These are phyloP conservation scores for Tricholauxania praeusta DNA, from an alignment of 2,888 invertebrate species.

Conservation along the genomic window DNA sequence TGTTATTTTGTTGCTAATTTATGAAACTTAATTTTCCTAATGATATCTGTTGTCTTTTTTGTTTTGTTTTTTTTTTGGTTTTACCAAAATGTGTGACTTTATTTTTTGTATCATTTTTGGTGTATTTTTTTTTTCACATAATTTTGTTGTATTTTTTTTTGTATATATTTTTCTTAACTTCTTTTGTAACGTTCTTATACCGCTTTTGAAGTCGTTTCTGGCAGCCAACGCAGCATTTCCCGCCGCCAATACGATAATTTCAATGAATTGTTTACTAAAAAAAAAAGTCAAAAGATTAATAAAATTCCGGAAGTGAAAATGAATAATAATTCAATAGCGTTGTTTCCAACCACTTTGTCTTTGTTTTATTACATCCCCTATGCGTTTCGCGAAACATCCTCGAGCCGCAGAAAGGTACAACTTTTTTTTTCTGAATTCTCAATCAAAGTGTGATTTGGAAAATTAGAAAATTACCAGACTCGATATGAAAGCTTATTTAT, in stretches of 20 bases:
- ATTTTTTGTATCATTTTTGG: slow-evolving; percentile 34
- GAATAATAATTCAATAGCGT: too few species aligned
- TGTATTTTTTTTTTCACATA: slow-evolving; percentile 34
- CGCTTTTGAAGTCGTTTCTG: slow-evolving; percentile 69
- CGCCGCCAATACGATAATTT: slow-evolving; percentile 61
- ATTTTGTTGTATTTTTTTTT: slow-evolving; percentile 11
- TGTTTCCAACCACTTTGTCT: not conserved
- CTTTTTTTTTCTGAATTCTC: too few species aligned
- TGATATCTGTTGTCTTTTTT: slow-evolving; percentile 27
- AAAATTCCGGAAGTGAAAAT: too few species aligned
- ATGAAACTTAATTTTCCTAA: slow-evolving; percentile 42
- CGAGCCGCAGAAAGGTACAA: too few species aligned
- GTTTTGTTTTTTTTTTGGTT: slow-evolving; percentile 12
- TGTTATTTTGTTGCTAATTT: slow-evolving; percentile 45
- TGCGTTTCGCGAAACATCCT: not conserved
- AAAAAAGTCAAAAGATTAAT: not conserved
- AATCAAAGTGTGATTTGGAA: too few species aligned
- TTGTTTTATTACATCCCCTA: not conserved
- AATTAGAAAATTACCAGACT: too few species aligned
- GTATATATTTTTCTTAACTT: not conserved
- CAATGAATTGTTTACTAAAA: slow-evolving; percentile 23
- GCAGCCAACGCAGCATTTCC: slow-evolving; percentile 69
- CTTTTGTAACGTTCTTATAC: slow-evolving; percentile 60
- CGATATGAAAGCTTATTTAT: too few species aligned
- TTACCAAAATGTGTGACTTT: slow-evolving; percentile 11